phyloP scores from a whole-genome alignment of 2,888 invertebrate species.

The Eupithecia exiguata region DNA sequence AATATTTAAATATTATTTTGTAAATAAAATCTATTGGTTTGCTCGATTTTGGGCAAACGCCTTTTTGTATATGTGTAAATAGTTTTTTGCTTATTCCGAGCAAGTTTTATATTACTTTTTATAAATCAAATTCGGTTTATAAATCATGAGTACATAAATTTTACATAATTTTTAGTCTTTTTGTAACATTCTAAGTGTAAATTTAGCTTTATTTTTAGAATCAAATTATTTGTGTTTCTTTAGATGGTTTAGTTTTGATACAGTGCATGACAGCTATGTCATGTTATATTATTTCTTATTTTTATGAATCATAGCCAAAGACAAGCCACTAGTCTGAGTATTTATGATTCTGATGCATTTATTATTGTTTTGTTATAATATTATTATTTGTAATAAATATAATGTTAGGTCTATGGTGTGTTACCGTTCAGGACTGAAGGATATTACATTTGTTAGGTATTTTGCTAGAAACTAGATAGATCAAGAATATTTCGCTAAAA shows the following conservation, averaged over 20 bases:
- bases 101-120: conserved; percentile 22
- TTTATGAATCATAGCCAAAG: conserved; percentile 74
- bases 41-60: conserved; percentile 31
- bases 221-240: conserved; percentile 8
- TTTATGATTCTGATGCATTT: conserved; percentile 66
- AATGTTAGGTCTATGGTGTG: conserved; percentile 47
- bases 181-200: conserved; percentile 24
- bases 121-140: conserved; percentile 20
- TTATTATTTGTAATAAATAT: conserved; percentile 52
- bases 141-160: conserved; percentile 39
- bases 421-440: conserved; percentile 66
- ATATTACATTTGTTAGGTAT: conserved; percentile 43
- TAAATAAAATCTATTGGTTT: conserved; percentile 26
- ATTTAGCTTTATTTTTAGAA: conserved; percentile 17
- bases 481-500: not conserved
- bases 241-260: conserved; percentile 7
- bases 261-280: not conserved
- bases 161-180: conserved; percentile 31
- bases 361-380: conserved; percentile 52
- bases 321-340: conserved; percentile 75
- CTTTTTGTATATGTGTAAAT: conserved; percentile 33
- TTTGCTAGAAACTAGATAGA: conserved; percentile 47
- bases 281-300: conserved; percentile 34
- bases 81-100: conserved; percentile 15
- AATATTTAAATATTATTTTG: conserved; percentile 31